phyloP scores from a whole-genome alignment of 2,113 vertebrate genomes.

The Xiphophorus couchianus region DNA sequence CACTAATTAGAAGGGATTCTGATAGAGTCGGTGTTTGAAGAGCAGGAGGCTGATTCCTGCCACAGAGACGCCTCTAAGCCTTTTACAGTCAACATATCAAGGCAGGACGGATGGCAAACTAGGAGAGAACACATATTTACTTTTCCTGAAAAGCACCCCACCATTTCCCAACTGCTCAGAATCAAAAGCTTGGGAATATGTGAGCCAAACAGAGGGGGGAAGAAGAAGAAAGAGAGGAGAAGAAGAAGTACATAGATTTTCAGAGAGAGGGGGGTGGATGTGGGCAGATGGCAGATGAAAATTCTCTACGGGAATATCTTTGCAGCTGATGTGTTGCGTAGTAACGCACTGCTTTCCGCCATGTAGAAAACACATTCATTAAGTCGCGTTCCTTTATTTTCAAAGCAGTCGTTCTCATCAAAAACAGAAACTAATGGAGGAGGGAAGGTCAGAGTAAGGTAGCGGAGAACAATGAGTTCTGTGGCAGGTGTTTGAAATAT shows the following conservation, averaged over 20 bases:
- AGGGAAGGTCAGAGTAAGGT: neutral
- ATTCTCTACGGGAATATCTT: slow-evolving; percentile 42
- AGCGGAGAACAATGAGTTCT: neutral
- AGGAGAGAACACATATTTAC: slow-evolving; percentile 35
- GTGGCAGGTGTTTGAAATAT: neutral
- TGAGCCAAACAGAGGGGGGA: slow-evolving; percentile 17
- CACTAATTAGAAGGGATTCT: slow-evolving; percentile 28
- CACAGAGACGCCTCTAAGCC: slow-evolving; percentile 22
- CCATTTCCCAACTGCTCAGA: slow-evolving; percentile 16
- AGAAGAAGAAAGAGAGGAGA: neutral
- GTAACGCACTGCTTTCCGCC: slow-evolving; percentile 61
- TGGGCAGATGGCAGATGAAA: slow-evolving; percentile 41
- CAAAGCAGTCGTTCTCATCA: slow-evolving; percentile 21
- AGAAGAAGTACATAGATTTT: neutral
- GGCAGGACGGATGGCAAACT: slow-evolving; percentile 25
- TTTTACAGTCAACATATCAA: slow-evolving; percentile 16
- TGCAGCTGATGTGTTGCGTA: slow-evolving; percentile 59
- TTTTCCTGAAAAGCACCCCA: slow-evolving; percentile 11
- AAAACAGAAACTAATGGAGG: slow-evolving; percentile 13
- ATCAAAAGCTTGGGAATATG: slow-evolving; percentile 43
- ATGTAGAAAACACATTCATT: slow-evolving; percentile 50
- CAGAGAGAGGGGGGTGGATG: slow-evolving; percentile 11
- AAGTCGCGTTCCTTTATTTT: slow-evolving; percentile 48
- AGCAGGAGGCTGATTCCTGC: slow-evolving; percentile 28
- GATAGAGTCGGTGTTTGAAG: slow-evolving; percentile 18